These are phyloP conservation scores for Coranthus polyacanthus DNA, from an alignment of 2,797 vertebrate species.

Conservation along the genomic window DNA sequence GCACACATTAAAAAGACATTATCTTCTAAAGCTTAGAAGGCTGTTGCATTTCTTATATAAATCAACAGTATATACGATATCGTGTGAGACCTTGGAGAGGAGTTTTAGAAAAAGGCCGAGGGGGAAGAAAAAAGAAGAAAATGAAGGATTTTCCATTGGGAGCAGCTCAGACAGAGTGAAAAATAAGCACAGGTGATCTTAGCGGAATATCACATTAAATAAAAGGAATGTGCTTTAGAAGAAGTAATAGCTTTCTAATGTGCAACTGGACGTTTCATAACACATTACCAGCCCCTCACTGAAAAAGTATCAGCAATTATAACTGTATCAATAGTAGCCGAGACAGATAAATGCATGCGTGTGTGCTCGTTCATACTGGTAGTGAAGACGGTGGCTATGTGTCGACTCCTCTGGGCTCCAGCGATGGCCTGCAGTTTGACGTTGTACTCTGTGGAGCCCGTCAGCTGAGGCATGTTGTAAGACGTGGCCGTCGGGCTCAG, in stretches of 20 bases:
- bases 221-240: conserved; percentile 27
- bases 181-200: conserved; percentile 46
- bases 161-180: conserved; percentile 26
- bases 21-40: not conserved
- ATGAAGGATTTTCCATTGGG: conserved; percentile 15
- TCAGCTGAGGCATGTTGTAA: conserved; percentile 88
- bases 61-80: not conserved
- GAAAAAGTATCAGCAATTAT: not conserved
- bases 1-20: conserved; percentile 46
- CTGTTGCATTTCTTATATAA: not conserved
- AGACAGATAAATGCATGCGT: conserved; percentile 1
- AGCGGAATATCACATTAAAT: conserved; percentile 34
- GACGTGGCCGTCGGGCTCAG: conserved; percentile 88
- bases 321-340: not conserved
- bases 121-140: not conserved
- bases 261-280: conserved; percentile 31
- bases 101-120: not conserved
- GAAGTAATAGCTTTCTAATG: not conserved
- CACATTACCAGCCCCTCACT: not conserved
- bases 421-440: conserved; percentile 88
- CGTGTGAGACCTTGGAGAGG: conserved; percentile 2
- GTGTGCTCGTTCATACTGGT: conserved; percentile 86
- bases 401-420: conserved; percentile 84
- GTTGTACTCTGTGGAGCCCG: conserved; percentile 87
- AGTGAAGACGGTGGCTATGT: conserved; percentile 83